phyloP scores from a whole-genome alignment of 2,888 invertebrate species.

The Diadegma fenestrale region DNA sequence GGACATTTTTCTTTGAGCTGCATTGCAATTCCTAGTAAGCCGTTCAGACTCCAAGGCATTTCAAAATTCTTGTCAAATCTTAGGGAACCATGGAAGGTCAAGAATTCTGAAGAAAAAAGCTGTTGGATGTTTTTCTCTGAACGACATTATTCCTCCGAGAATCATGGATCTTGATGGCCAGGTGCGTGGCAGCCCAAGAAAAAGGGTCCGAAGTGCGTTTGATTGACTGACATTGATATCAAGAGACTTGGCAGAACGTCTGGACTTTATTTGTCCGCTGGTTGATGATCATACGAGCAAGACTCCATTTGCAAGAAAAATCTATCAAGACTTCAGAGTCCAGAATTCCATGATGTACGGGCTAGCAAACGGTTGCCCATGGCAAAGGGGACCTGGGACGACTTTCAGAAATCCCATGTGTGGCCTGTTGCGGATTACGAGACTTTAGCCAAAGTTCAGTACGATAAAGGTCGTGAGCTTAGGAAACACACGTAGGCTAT shows the following conservation, averaged over 20 bases:
- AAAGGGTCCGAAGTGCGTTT: background rate
- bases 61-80: background rate
- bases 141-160: too few species aligned
- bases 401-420: background rate
- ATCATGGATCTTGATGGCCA: too few species aligned
- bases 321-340: background rate
- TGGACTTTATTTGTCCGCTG: too few species aligned
- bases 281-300: background rate
- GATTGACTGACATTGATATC: background rate
- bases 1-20: background rate
- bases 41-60: background rate
- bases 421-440: background rate
- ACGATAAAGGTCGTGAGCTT: background rate
- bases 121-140: background rate
- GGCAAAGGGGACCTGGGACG: background rate
- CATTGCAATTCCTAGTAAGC: background rate
- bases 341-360: background rate
- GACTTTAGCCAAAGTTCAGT: background rate
- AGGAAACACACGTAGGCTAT: constrained; percentile 7
- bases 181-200: too few species aligned
- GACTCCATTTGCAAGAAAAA: background rate
- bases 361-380: background rate
- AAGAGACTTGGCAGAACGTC: too few species aligned
- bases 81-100: background rate
- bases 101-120: background rate